These are phyloP conservation scores for Eurystomus glaucurus DNA, from an alignment of 2,797 vertebrate genomes.

Conservation along the genomic window DNA sequence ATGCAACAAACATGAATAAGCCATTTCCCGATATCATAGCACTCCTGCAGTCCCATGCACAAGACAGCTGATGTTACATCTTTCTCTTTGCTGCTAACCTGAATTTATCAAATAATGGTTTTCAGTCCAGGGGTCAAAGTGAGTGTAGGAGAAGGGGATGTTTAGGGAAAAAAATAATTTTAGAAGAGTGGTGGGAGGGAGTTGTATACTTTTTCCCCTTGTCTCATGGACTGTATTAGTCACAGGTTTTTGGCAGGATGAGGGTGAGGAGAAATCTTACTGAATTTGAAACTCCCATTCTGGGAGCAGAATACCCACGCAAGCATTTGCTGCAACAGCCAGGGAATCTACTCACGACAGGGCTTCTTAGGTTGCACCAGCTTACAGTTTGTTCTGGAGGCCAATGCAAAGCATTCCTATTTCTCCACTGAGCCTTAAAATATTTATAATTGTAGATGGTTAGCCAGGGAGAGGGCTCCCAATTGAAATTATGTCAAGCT, in stretches of 20 bases:
- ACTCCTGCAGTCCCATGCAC: background rate
- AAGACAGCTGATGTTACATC: rapidly evolving
- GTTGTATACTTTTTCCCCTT: background rate
- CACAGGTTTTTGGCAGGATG: background rate
- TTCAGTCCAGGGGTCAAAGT: background rate
- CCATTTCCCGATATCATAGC: background rate
- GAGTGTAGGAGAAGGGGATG: background rate
- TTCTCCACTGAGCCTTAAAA: constrained; percentile 44
- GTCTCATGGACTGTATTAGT: background rate
- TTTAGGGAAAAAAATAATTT: background rate
- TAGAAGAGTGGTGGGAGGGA: background rate
- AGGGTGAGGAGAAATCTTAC: background rate
- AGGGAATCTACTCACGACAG: background rate
- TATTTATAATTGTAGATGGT: constrained; percentile 12
- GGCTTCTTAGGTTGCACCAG: constrained; percentile 19
- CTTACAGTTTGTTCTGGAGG: constrained; percentile 47
- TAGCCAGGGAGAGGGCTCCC: constrained; percentile 17
- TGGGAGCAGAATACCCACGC: background rate
- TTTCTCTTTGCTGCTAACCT: background rate
- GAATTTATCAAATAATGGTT: background rate
- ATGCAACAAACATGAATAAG: background rate
- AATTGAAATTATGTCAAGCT: constrained; percentile 61
- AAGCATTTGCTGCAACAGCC: background rate
- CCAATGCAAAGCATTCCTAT: background rate
- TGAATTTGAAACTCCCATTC: background rate